Evolutionary conservation across 92 coral and sea anemone genomes (phyloP).

Genomic region (Phenganax marumi): DNA sequence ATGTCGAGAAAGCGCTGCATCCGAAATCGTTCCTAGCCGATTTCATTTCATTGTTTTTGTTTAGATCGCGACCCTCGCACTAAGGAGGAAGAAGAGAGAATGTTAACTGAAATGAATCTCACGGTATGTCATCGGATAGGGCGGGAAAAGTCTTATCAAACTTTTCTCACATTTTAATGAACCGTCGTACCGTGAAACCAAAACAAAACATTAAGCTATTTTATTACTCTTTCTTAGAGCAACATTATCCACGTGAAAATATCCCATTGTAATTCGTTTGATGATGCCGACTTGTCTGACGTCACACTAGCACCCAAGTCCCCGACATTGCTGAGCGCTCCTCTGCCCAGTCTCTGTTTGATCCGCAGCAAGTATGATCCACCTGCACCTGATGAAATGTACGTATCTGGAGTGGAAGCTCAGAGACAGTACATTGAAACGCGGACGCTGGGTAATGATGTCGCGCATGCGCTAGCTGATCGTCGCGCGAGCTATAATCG

Average conservation of each 20-base stretch:
- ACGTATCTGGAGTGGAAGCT: constrained; percentile 93
- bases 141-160: not conserved
- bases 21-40: not conserved
- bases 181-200: not conserved
- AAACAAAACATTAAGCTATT: no score
- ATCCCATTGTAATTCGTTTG: constrained; percentile 33
- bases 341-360: constrained; percentile 76
- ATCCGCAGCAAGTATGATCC: constrained; percentile 46
- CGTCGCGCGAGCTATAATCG: constrained; percentile 69
- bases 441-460: constrained; percentile 70
- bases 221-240: constrained; percentile 4
- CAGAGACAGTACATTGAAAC: constrained; percentile 80
- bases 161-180: not conserved
- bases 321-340: constrained; percentile 71
- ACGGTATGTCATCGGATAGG: not conserved
- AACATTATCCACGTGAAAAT: constrained; percentile 34
- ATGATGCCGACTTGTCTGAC: constrained; percentile 30
- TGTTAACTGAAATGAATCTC: constrained; percentile 36
- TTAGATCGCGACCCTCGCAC: constrained; percentile 29
- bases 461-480: constrained; percentile 74
- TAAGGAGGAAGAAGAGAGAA: constrained; percentile 37
- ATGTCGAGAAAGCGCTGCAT: not conserved
- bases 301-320: constrained; percentile 64
- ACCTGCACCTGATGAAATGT: constrained; percentile 44
- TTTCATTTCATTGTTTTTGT: not conserved